Evolutionary conservation across 1,140 invertebrate species (phyloP).

Genomic region (Diploscapter pachys): DNA sequence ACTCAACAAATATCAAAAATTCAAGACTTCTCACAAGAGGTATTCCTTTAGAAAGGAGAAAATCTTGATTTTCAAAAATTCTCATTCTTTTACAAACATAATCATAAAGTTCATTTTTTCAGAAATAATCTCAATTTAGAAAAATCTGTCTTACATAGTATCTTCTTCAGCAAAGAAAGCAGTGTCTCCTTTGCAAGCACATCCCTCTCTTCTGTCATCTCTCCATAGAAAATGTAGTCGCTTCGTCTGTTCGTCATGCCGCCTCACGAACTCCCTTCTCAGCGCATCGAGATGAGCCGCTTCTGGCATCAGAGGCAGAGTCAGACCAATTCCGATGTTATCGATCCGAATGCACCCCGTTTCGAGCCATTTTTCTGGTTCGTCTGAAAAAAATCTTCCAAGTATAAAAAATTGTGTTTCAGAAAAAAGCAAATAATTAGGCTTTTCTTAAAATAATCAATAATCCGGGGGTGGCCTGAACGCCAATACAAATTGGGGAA

Average conservation of each 20-base stretch:
- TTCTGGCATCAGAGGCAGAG: constrained; percentile 53
- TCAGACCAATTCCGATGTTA: background rate
- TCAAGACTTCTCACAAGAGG: constrained; percentile 2
- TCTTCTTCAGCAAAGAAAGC: constrained; percentile 73
- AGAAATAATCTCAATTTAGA: too few species aligned
- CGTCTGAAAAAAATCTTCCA: too few species aligned
- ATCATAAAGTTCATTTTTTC: too few species aligned
- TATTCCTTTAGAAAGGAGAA: background rate
- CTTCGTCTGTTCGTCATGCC: constrained; percentile 81
- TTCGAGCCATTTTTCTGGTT: constrained; percentile 12
- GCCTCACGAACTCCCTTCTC: constrained; percentile 71
- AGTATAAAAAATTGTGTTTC: too few species aligned
- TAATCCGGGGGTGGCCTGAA: too few species aligned
- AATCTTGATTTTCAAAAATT: background rate
- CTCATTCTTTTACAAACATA: background rate
- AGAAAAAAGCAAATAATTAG: too few species aligned
- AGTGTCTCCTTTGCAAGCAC: constrained; percentile 91
- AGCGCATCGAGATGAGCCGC: constrained; percentile 28
- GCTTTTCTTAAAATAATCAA: too few species aligned
- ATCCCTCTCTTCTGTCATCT: constrained; percentile 65
- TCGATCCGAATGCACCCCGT: constrained; percentile 11
- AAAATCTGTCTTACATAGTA: constrained; percentile 24
- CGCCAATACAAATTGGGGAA: too few species aligned
- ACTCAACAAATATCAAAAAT: constrained; percentile 7
- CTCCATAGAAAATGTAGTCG: constrained; percentile 92